A percentile compares a stretch with the other conserved stretches of the same genome.
phyloP scores from a whole-genome alignment of 2,113 vertebrate species.

The Notothenia rossii region DNA sequence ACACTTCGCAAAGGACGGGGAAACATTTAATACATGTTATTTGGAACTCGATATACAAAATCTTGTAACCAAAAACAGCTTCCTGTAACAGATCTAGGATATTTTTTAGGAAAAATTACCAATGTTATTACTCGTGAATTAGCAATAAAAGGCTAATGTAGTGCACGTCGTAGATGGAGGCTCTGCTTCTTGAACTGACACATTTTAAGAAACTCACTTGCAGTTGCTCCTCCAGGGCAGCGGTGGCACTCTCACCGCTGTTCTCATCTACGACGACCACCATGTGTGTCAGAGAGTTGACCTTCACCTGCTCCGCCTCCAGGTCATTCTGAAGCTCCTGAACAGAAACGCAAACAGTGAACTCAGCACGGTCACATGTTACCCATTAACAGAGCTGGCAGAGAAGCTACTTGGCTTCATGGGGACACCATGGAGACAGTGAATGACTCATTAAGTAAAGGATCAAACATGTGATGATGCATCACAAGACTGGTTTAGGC shows the following conservation, averaged over 20 bases:
- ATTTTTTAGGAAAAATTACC: background rate
- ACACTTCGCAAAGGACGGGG: background rate
- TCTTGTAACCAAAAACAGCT: too few species aligned
- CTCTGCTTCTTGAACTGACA: background rate
- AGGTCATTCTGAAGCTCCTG: constrained; percentile 94
- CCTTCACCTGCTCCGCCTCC: constrained; percentile 95
- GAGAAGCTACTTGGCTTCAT: background rate
- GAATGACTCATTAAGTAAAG: background rate
- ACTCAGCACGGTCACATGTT: constrained; percentile 21
- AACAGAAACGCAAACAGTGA: constrained; percentile 7
- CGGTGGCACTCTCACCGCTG: constrained; percentile 92
- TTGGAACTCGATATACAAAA: background rate
- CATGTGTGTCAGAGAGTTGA: constrained; percentile 99
- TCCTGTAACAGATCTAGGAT: too few species aligned
- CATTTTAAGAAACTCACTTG: constrained; percentile 84
- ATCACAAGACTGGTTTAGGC: constrained; percentile 30
- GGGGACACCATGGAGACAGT: background rate
- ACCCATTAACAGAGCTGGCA: constrained; percentile 28
- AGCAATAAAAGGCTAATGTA: background rate
- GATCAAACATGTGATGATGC: background rate
- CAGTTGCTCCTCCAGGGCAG: constrained; percentile 91
- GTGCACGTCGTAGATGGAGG: background rate
- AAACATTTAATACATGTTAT: background rate
- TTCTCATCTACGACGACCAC: constrained; percentile 98
- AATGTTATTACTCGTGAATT: background rate